These are phyloP conservation scores for Nothoprocta perdicaria DNA, from an alignment of 2,113 vertebrate species.

Conservation along the genomic window DNA sequence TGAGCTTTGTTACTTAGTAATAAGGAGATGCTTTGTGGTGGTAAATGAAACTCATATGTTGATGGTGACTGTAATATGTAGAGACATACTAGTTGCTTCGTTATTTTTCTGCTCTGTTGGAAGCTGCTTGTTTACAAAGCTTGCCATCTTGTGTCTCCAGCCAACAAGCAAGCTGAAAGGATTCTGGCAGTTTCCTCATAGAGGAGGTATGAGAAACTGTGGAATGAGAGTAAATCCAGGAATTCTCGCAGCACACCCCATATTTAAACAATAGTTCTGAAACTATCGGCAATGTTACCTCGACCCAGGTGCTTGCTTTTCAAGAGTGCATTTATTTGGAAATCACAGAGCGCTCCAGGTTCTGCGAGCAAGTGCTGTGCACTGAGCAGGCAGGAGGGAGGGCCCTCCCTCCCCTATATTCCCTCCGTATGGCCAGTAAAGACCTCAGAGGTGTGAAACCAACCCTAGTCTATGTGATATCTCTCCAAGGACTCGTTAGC, in stretches of 20 bases:
- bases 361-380: neutral
- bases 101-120: conserved; percentile 1
- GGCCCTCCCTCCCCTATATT: neutral
- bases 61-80: neutral
- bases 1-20: neutral
- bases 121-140: neutral
- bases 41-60: neutral
- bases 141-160: neutral
- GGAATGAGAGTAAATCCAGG: neutral
- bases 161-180: neutral
- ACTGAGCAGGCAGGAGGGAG: neutral
- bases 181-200: neutral
- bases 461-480: neutral
- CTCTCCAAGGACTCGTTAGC: neutral
- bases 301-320: neutral
- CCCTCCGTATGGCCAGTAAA: neutral
- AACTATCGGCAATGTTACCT: neutral
- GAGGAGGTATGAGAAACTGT: neutral
- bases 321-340: neutral
- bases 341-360: neutral
- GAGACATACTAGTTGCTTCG: neutral
- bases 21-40: neutral
- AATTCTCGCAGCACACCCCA: neutral
- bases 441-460: neutral
- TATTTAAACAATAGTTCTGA: neutral